Base-by-base conservation (phyloP, 1,140 invertebrate species). In the Cyclargus thomasi region DNA sequence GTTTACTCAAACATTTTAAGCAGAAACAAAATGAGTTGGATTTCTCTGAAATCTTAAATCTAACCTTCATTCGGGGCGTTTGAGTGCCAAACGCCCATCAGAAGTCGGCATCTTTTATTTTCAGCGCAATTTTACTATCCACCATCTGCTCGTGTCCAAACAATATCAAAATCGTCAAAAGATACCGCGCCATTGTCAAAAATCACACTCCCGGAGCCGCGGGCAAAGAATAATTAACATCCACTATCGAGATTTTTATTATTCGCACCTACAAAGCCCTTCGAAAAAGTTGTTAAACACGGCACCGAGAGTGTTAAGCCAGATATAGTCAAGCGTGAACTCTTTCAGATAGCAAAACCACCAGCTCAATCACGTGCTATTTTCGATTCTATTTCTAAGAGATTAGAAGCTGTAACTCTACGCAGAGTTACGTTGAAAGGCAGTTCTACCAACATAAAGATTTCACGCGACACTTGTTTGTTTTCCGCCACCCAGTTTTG, bases 391-490 rank as follows among this genome's bases (percentile, higher is more conserved):
- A 5, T 29, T 29, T 29, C 0, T 5, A 7, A 29, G 5, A 29
- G 29, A 7, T 29, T 29, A 7, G 29, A n/a, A 8, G 29, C 8
- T 29, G 8, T 29, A 29, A 7, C 8, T 29, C 5, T 5, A 29
- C 8, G 29, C 53, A 59, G 17, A 8, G 18, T 11, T 59, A 59
- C 21, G 17, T 20, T 59, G 21, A 7, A 11, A 8, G 17, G 3
- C 55, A 59, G 18, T 59, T 18, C 20, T 59, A 20, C 55, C 17
- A 59, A 59, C 55, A 59, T 59, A 59, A 59, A 74, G 76, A 83
- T 85, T 86, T 86, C 76, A 86, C 84, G 82, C 74, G 67, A 86
- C 75, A 79, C 67, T 78, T 82, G 68, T 85, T 86, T 85, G 80
- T 86, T 78, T 82, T 77, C 79, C 75, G 77, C 74, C 64, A 17